phyloP scores from a whole-genome alignment of 2,797 vertebrate species.

The Emydoidea blandingii region DNA sequence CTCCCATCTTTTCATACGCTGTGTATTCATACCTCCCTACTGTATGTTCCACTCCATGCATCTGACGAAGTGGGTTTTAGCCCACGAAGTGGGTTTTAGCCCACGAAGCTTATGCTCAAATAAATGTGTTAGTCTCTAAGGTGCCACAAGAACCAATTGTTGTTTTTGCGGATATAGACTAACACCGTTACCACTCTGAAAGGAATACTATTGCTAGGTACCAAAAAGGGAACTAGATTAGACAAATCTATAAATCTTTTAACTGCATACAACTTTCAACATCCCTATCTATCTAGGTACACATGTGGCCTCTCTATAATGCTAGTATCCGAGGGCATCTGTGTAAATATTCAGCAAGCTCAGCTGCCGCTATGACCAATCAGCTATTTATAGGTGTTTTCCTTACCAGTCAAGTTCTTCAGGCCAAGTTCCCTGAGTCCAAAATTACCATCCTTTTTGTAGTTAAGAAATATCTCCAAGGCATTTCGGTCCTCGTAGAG shows the following conservation, averaged over 20 bases:
- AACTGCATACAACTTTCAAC: background rate
- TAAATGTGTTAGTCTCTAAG: too few species aligned
- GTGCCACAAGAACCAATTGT: too few species aligned
- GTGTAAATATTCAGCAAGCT: background rate
- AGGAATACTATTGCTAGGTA: background rate
- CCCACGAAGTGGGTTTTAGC: too few species aligned
- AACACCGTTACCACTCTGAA: too few species aligned
- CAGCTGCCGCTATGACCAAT: rapidly evolving
- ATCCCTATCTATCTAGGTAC: background rate
- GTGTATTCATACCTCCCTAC: too few species aligned
- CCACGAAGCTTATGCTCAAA: too few species aligned
- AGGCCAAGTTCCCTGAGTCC: slow-evolving; percentile 94
- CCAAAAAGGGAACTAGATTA: background rate
- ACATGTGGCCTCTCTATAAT: background rate
- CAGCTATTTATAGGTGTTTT: background rate
- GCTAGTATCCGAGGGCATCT: rapidly evolving
- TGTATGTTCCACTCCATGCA: too few species aligned
- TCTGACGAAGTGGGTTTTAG: too few species aligned
- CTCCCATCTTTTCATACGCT: too few species aligned
- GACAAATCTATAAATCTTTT: background rate
- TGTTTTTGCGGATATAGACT: too few species aligned
- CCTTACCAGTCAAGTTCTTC: slow-evolving; percentile 93
- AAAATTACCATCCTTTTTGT: slow-evolving; percentile 94
- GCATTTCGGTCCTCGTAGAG: slow-evolving; percentile 97
- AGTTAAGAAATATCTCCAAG: slow-evolving; percentile 96